Evolutionary conservation across 2,797 vertebrate species (phyloP), one percentile per base, ranked within the genome.

Genomic region (Neoniphon sammara): DNA sequence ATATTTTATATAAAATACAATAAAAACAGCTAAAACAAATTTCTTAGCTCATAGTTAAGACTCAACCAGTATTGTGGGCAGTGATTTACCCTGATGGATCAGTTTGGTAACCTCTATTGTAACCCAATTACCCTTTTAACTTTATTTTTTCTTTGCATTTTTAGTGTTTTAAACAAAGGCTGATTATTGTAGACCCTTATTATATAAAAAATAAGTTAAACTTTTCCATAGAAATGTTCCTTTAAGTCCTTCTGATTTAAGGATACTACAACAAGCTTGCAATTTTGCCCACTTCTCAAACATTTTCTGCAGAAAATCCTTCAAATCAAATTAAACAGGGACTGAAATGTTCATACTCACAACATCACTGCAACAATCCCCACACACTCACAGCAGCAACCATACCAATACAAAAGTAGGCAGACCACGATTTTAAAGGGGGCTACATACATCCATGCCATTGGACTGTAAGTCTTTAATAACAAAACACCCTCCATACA

Each of bases 401-500:
- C 42, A 39, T 20, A 49, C 46, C 20, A 20, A 61, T 42, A 85
- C 31, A 82, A 78, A 84, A 0, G 17, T 10, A 80, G 54, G 9
- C 73, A 69, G 73, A 87, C 49, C 14, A 75, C 47, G 70, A 18
- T 62, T 75, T 52, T 57, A 80, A 78, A 83, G 77, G 81, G 86
- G 85, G 21, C 80, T 67, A 83, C 75, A 84, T 78, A 85, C 75
- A 89, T 82, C 77, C 64, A 83, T 91, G 80, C 87, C 80, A 83
- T 90, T 88, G 85, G 87, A 91, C 90, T 88, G 80, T 59, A 89
- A 89, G 88, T 90, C 89, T 95, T 94, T 94, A 95, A 93, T 94
- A 92, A 91, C 85, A 86, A 86, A 91, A 85, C 86, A 83, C 66
- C 71, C 79, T 92, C 88, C 89, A 93, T 94, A 94, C 89, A 94